phyloP scores from a whole-genome alignment of 2,888 invertebrate species.

The Biston betularia region DNA sequence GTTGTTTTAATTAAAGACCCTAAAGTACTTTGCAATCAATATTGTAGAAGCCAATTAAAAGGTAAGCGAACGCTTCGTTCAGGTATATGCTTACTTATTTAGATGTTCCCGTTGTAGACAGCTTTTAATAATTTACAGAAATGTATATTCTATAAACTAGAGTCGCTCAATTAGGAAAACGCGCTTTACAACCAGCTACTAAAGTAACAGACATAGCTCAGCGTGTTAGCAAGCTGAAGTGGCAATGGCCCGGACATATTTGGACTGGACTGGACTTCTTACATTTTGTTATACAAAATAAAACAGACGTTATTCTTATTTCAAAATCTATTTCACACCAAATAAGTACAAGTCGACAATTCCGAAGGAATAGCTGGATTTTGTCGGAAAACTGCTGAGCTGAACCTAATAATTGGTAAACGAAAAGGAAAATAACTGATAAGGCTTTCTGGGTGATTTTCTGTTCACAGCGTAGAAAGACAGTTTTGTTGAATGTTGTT shows the following conservation, averaged over 20 bases:
- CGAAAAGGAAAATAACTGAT: constrained; percentile 43
- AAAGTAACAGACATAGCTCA: too few species aligned
- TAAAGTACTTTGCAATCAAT: constrained; percentile 26
- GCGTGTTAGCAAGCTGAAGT: too few species aligned
- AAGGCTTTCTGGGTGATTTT: constrained; percentile 30
- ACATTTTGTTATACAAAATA: too few species aligned
- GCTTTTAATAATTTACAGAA: too few species aligned
- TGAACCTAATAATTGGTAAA: constrained; percentile 36
- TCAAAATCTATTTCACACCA: background rate
- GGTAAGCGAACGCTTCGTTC: background rate
- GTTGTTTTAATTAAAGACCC: constrained; percentile 28
- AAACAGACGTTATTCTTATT: background rate
- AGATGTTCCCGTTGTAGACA: background rate
- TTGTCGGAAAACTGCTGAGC: constrained; percentile 33
- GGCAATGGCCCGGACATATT: too few species aligned
- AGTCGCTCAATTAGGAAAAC: too few species aligned
- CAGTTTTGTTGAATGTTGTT: too few species aligned
- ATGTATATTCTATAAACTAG: too few species aligned
- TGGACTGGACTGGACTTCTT: too few species aligned
- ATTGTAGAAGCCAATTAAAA: constrained; percentile 15
- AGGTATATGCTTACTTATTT: background rate
- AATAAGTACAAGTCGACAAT: background rate
- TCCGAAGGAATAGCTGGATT: background rate
- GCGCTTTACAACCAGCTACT: too few species aligned
- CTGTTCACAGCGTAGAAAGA: constrained; percentile 10